A percentile compares a stretch with the other conserved stretches of the same genome.
These are phyloP conservation scores for Chrysodeixis includens DNA, from an alignment of 2,888 invertebrate genomes.

Conservation along the genomic window DNA sequence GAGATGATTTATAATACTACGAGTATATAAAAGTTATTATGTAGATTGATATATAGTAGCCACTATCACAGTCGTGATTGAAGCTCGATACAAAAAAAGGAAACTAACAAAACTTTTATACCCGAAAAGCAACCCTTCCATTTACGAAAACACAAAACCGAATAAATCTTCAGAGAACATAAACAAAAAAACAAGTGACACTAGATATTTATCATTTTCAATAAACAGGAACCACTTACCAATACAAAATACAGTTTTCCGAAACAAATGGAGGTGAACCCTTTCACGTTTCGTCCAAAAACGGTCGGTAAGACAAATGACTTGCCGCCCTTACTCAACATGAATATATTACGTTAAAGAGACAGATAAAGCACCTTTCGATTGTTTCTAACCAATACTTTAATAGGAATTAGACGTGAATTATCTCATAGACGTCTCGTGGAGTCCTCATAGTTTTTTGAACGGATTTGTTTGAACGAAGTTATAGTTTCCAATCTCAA, in stretches of 20 bases:
- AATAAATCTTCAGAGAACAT: background rate
- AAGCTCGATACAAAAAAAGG: no score
- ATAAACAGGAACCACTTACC: constrained; percentile 25
- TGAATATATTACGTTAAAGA: constrained; percentile 27
- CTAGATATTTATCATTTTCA: constrained; percentile 9
- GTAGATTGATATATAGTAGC: no score
- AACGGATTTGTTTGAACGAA: background rate
- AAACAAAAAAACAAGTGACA: background rate
- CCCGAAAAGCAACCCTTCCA: no score
- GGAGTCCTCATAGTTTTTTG: background rate
- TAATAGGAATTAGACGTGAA: background rate
- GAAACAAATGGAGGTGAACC: constrained; percentile 44
- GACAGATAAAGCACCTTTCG: constrained; percentile 19
- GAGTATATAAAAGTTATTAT: no score
- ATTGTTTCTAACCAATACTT: background rate
- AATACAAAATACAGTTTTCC: constrained; percentile 40
- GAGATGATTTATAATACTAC: no score
- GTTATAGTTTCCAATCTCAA: no score
- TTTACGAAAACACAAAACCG: no score
- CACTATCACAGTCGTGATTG: no score
- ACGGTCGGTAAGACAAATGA: constrained; percentile 43
- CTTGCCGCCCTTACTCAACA: constrained; percentile 28
- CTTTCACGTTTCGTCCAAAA: constrained; percentile 42
- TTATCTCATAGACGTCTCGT: background rate
- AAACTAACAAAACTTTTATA: no score